These are phyloP conservation scores for Crocidura indochinensis DNA, from an alignment of 2,797 vertebrate species.

Conservation along the genomic window DNA sequence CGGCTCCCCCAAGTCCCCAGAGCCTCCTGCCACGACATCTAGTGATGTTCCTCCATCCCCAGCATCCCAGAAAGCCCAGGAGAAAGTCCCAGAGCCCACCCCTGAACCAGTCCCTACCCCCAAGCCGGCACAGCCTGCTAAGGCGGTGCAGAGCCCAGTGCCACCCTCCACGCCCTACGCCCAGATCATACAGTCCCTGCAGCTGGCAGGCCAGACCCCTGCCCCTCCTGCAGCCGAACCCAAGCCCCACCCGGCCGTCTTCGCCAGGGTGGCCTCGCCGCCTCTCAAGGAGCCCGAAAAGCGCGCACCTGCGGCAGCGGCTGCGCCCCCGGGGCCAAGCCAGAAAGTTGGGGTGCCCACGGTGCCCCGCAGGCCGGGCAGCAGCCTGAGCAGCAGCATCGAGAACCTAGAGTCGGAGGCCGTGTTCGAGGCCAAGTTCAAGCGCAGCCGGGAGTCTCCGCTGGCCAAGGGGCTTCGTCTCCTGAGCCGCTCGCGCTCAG, in stretches of 20 bases:
- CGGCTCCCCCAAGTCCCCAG: conserved; percentile 41
- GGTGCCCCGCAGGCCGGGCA: conserved; percentile 61
- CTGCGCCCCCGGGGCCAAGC: not conserved
- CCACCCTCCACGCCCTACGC: conserved; percentile 91
- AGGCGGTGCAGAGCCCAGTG: not conserved
- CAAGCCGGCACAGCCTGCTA: not conserved
- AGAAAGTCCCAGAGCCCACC: conserved; percentile 23
- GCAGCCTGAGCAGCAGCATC: conserved; percentile 88
- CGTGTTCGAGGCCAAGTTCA: conserved; percentile 97
- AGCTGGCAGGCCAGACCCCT: conserved; percentile 85
- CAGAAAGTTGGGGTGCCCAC: conserved; percentile 72
- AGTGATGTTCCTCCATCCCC: conserved; percentile 15
- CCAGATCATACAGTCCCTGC: conserved; percentile 96
- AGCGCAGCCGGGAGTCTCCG: conserved; percentile 95
- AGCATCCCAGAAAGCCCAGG: conserved; percentile 59
- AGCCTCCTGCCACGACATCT: not conserved
- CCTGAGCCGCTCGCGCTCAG: conserved; percentile 94
- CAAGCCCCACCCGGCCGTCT: conserved; percentile 92
- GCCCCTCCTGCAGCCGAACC: conserved; percentile 38
- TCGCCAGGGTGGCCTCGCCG: conserved; percentile 91
- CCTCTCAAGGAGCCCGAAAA: conserved; percentile 48
- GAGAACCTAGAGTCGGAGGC: conserved; percentile 96
- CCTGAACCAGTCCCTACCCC: not conserved
- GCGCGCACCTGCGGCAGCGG: conserved; percentile 46
- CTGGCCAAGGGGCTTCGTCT: conserved; percentile 95